Evolutionary conservation across 2,113 vertebrate genomes (phyloP), one percentile per base, ranked within the genome.

Genomic region (Pyrgilauda ruficollis): DNA sequence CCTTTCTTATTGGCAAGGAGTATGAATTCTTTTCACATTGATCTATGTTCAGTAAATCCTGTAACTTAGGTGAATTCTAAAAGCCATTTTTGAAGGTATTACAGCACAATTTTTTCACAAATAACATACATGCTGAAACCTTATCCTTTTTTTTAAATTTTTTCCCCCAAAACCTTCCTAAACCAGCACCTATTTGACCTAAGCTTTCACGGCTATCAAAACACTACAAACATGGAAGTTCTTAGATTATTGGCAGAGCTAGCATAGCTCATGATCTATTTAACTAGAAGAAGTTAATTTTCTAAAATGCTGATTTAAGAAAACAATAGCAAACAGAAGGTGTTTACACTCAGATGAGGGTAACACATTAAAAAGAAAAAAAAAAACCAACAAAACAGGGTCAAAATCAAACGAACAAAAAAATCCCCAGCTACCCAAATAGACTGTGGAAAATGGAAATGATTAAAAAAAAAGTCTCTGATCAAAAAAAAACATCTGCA

Each of bases 401-500:
- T 67, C 59, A 62, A 90, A 96, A 89, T 43, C 73, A 92, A 96
- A 86, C 39, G 87, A 91, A 43, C 26, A 62, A 89, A 91, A 72
- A 94, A 93, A 84, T 77, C 63, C 39, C 7, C 64, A 78, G 76
- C 86, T 95, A 94, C 46, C 43, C 56, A 97, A 97, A 96, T 78
- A 92, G 68, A 91, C 55, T 83, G 10, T 86, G 84, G 84, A 94
- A 96, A 95, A 90, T 69, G 46, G 49, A 84, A 96, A 97, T 87
- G 61, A 95, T 93, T 72, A 41, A 78, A 91, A 81, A 50, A 52
- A 28, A 84, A 62, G 83, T 35, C 76, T 94, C 55, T 68, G 91
- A 96, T 97, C 83, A 95, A 86, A 97, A 97, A 97, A 96, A 96
- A 84, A 68, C 81, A 96, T 96, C 91, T 97, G 93, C 94, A 96